Evolutionary conservation across 2,888 invertebrate genomes (phyloP), one percentile per base, ranked within the genome.

Genomic region (Melangyna quadrimaculata): DNA sequence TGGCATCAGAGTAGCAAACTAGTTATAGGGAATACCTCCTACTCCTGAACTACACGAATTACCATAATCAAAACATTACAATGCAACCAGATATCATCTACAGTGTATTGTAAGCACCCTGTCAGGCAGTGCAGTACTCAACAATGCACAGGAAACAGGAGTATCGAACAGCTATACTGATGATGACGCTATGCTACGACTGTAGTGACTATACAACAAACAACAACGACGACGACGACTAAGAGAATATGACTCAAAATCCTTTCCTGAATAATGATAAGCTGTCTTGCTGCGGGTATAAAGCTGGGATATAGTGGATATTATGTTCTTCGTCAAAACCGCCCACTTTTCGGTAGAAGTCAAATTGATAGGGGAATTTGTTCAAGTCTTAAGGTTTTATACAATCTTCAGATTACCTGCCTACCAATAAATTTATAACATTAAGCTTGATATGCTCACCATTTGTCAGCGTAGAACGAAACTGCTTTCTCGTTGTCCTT

Each of bases 61-160:
- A 79, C 75, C 83, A 84, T 84, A 84, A 84, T 84, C 79, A 74
- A 84, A 84, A 75, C 71, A 84, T 84, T 71, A 79, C 75, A 75
- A 84, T 84, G 75, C 79, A 84, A 53, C 70, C 79, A 65, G 74
- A 61, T 75, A 79, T 70, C 71, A 59, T 79, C 71, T 75, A 48
- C 19, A 17, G 17, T 19, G 14, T 12, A 35, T 3, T 6, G 9
- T 45, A 71, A n/a, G n/a, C 74, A 74, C 71, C 74, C 79, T 59
- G 59, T 35, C 65, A 71, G 79, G 55, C 70, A 75, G 37, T 59
- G 71, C 67, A 79, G n/a, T n/a, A n/a, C n/a, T n/a, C n/a, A n/a
- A n/a, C 73, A 84, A 84, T 84, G 83, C 71, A 79, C 83, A 59
- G 83, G 83, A 84, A 75, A 65, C 53, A 35, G 12, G 32, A 40